phyloP scores from a whole-genome alignment of 2,888 invertebrate species.

The Drosophila atroscutellata region DNA sequence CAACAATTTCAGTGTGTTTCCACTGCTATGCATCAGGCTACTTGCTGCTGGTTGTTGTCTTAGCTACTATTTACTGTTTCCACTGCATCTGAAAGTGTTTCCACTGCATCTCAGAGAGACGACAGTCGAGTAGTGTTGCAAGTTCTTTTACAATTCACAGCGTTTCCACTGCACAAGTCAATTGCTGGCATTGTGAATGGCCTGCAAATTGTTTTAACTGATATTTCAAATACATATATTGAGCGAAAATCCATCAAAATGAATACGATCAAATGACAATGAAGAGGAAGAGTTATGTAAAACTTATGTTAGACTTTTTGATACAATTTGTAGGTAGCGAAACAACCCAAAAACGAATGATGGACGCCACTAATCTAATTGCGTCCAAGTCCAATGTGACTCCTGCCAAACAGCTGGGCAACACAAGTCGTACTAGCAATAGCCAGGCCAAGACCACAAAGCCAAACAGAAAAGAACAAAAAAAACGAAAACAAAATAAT shows the following conservation, averaged over 20 bases:
- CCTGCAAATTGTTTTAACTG: constrained; percentile 12
- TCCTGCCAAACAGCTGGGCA: constrained; percentile 56
- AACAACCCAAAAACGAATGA: constrained; percentile 45
- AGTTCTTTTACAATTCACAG: background rate
- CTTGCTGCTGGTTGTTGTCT: background rate
- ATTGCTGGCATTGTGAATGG: constrained; percentile 13
- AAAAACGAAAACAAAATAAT: background rate
- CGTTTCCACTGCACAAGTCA: background rate
- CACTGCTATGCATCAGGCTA: constrained; percentile 3
- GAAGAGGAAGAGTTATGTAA: constrained; percentile 31
- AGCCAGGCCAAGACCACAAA: constrained; percentile 39
- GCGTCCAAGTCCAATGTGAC: constrained; percentile 61
- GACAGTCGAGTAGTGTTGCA: background rate
- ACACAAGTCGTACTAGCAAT: constrained; percentile 20
- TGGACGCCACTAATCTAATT: constrained; percentile 28
- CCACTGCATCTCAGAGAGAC: background rate
- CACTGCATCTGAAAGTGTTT: background rate
- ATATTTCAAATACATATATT: constrained; percentile 20
- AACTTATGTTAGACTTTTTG: constrained; percentile 65
- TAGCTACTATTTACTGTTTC: constrained; percentile 6
- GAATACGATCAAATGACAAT: background rate
- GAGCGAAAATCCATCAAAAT: constrained; percentile 35
- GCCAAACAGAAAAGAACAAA: constrained; percentile 31
- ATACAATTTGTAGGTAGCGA: constrained; percentile 73
- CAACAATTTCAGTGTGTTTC: constrained; percentile 4